These are phyloP conservation scores for Acanthococcus lagerstroemiae DNA, from an alignment of 2,888 invertebrate species.

Conservation along the genomic window DNA sequence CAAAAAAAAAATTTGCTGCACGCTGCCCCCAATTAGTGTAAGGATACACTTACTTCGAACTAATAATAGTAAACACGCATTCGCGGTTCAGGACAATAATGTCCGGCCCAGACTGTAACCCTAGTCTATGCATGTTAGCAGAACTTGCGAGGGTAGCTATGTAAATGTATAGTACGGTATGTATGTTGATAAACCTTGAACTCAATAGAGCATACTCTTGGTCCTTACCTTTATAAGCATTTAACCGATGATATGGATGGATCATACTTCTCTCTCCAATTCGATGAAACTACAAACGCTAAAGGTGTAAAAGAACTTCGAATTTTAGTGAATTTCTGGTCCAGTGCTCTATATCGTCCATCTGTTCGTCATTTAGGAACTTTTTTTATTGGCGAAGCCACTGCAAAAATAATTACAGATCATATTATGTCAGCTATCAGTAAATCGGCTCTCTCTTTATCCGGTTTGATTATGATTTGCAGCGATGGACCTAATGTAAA, in stretches of 20 bases:
- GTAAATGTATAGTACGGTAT: neutral
- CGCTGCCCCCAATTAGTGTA: neutral
- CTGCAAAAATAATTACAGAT: slow-evolving; percentile 10
- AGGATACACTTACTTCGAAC: neutral
- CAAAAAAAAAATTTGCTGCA: neutral
- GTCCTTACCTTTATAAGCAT: neutral
- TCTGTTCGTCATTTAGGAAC: slow-evolving; percentile 2
- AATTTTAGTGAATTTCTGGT: slow-evolving; percentile 1
- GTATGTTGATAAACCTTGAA: too few relatives aligned
- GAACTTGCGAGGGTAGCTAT: neutral
- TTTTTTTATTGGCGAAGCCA: slow-evolving; percentile 9
- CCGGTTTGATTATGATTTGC: slow-evolving; percentile 6
- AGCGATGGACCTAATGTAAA: slow-evolving; percentile 13
- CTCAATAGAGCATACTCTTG: neutral
- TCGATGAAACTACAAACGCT: slow-evolving; percentile 8
- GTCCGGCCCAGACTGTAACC: neutral
- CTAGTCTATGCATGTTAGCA: neutral
- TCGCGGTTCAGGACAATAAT: too few relatives aligned
- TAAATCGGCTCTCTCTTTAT: slow-evolving; percentile 4
- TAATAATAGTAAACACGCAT: neutral
- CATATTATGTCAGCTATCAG: slow-evolving; percentile 7
- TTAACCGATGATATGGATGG: neutral
- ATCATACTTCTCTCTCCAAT: slow-evolving; percentile 1
- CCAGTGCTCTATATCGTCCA: neutral
- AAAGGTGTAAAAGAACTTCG: slow-evolving; percentile 8